Percentiles rank a stretch among this genome's conserved stretches.
phyloP scores from a whole-genome alignment of 2,888 invertebrate genomes.

The Limnephilus marmoratus region DNA sequence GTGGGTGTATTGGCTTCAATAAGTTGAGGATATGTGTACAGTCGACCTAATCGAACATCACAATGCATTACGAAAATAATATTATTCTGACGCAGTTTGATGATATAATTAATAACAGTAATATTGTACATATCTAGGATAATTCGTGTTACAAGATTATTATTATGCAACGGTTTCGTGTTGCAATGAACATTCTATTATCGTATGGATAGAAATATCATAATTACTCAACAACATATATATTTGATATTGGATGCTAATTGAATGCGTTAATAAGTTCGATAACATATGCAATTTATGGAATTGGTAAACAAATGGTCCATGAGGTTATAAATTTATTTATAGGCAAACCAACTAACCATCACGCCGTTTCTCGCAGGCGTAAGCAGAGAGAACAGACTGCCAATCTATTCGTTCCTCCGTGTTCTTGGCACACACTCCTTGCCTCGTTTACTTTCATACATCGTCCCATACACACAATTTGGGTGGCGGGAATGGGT shows the following conservation, averaged over 20 bases:
- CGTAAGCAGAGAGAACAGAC: too few relatives aligned
- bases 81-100: background rate
- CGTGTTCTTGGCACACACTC: too few relatives aligned
- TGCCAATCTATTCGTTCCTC: too few relatives aligned
- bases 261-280: background rate
- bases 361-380: too few relatives aligned
- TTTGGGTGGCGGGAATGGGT: too few relatives aligned
- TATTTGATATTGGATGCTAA: background rate
- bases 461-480: too few relatives aligned
- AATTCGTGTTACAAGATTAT: background rate
- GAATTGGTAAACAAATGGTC: background rate
- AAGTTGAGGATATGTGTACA: constrained; percentile 61
- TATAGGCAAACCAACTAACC: too few relatives aligned
- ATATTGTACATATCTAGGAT: background rate
- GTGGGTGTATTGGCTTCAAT: constrained; percentile 60
- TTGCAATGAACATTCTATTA: background rate
- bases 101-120: background rate
- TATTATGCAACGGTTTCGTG: background rate
- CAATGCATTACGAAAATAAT: background rate
- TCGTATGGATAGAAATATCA: background rate
- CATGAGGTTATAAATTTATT: too few relatives aligned
- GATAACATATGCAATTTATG: background rate
- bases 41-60: constrained; percentile 37
- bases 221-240: background rate
- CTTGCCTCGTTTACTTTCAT: too few relatives aligned